Conservation (phyloP, 1,140 invertebrate species). For the Asbolus verrucosus region DNA sequence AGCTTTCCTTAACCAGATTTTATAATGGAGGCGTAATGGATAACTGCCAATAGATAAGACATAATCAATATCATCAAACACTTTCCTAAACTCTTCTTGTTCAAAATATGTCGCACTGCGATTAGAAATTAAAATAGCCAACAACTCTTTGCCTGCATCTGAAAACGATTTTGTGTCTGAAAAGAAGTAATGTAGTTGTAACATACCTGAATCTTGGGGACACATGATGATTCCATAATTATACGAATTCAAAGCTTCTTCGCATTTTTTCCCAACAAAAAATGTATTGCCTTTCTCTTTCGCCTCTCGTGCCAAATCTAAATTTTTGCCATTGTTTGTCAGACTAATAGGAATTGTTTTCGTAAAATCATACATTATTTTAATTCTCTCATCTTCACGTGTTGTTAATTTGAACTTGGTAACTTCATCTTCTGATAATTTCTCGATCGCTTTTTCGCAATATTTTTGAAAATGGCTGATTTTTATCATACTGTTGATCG, state of each 20-base stretch:
- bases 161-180: slow-evolving; percentile 43
- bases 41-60: slow-evolving; percentile 78
- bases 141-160: slow-evolving; percentile 69
- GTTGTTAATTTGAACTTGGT: slow-evolving; percentile 54
- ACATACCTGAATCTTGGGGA: slow-evolving; percentile 74
- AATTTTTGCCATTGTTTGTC: slow-evolving; percentile 71
- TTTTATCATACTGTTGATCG: slow-evolving; percentile 22
- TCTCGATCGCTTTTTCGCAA: slow-evolving; percentile 57
- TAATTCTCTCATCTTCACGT: slow-evolving; percentile 58
- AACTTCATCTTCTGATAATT: slow-evolving; percentile 53
- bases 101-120: slow-evolving; percentile 89
- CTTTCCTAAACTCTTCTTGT: slow-evolving; percentile 77
- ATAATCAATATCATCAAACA: slow-evolving; percentile 80
- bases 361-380: slow-evolving; percentile 55
- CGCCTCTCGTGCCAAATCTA: slow-evolving; percentile 71
- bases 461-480: slow-evolving; percentile 56
- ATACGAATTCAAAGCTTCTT: slow-evolving; percentile 80
- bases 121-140: slow-evolving; percentile 85
- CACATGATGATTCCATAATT: slow-evolving; percentile 76
- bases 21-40: slow-evolving; percentile 61
- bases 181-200: slow-evolving; percentile 28
- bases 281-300: slow-evolving; percentile 83
- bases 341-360: slow-evolving; percentile 57
- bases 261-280: slow-evolving; percentile 82
- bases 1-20: slow-evolving; percentile 56